A percentile compares a stretch with the other conserved stretches of the same genome.
Conservation (phyloP, 2,113 vertebrate species). For the Nothobranchius furzeri region DNA sequence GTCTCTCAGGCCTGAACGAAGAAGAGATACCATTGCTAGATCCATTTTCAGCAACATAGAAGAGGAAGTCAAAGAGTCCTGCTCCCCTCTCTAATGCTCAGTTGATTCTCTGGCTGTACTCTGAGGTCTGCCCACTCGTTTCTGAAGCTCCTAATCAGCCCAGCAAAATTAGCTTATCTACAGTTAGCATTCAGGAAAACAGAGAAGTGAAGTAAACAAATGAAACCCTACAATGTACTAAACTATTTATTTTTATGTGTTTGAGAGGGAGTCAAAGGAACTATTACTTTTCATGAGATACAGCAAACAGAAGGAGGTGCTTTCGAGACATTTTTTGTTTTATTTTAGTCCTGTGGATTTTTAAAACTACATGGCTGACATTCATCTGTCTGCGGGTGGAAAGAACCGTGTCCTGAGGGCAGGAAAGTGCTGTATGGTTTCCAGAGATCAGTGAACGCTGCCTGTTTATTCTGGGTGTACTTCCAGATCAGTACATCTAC, state of each 20-base stretch:
- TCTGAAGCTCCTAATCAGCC: constrained; percentile 67
- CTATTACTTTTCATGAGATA: background rate
- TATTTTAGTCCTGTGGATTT: constrained; percentile 22
- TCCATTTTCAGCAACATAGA: constrained; percentile 68
- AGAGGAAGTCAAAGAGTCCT: constrained; percentile 57
- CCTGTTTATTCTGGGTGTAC: constrained; percentile 56
- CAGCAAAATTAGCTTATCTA: constrained; percentile 70
- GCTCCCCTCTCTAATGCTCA: constrained; percentile 48
- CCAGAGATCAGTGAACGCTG: constrained; percentile 48
- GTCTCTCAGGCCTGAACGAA: constrained; percentile 37
- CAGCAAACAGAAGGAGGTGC: constrained; percentile 5
- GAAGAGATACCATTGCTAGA: constrained; percentile 64
- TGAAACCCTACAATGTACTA: constrained; percentile 27
- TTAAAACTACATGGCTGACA: constrained; percentile 61
- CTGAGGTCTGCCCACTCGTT: constrained; percentile 61
- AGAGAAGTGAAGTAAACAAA: constrained; percentile 58
- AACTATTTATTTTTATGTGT: constrained; percentile 14
- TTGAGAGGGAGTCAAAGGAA: constrained; percentile 6
- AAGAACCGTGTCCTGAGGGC: constrained; percentile 33
- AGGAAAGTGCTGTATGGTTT: constrained; percentile 40
- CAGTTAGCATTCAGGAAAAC: constrained; percentile 64
- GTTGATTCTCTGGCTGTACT: constrained; percentile 50
- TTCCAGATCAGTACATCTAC: constrained; percentile 50
- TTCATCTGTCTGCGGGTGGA: constrained; percentile 34
- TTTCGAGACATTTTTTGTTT: background rate